Conservation (phyloP, 2,113 vertebrate genomes). For the Caranx melampygus region DNA sequence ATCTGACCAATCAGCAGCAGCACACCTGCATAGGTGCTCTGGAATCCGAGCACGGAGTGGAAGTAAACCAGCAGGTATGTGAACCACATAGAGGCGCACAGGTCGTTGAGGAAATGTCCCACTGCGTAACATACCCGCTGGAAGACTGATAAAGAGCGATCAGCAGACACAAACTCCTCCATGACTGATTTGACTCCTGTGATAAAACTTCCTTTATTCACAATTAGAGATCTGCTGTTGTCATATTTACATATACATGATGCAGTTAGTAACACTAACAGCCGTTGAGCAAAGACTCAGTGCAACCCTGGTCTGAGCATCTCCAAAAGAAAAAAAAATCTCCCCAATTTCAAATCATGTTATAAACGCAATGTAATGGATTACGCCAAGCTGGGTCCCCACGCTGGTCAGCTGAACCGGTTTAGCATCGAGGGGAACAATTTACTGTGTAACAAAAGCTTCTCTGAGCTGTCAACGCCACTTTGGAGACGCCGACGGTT, state of each 20-base stretch:
- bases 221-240: constrained; percentile 63
- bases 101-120: constrained; percentile 89
- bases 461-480: neutral
- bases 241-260: constrained; percentile 74
- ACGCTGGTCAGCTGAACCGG: constrained; percentile 40
- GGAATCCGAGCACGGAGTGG: constrained; percentile 85
- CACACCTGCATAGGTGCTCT: constrained; percentile 81
- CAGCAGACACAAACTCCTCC: constrained; percentile 58
- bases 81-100: constrained; percentile 91
- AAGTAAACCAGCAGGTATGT: constrained; percentile 88
- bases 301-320: constrained; percentile 54
- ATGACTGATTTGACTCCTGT: constrained; percentile 47
- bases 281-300: constrained; percentile 56
- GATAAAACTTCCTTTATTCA: constrained; percentile 74
- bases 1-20: constrained; percentile 86
- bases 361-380: constrained; percentile 44
- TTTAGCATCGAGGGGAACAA: constrained; percentile 24
- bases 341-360: constrained; percentile 34
- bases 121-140: constrained; percentile 82
- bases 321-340: constrained; percentile 7
- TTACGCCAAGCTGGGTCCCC: constrained; percentile 45
- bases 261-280: constrained; percentile 63
- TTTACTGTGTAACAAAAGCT: constrained; percentile 13
- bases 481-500: neutral
- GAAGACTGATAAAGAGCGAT: constrained; percentile 61